A percentile compares a stretch with the other conserved stretches of the same genome.
These are phyloP conservation scores for Microtus oregoni DNA, from an alignment of 2,113 vertebrate genomes.

Conservation along the genomic window DNA sequence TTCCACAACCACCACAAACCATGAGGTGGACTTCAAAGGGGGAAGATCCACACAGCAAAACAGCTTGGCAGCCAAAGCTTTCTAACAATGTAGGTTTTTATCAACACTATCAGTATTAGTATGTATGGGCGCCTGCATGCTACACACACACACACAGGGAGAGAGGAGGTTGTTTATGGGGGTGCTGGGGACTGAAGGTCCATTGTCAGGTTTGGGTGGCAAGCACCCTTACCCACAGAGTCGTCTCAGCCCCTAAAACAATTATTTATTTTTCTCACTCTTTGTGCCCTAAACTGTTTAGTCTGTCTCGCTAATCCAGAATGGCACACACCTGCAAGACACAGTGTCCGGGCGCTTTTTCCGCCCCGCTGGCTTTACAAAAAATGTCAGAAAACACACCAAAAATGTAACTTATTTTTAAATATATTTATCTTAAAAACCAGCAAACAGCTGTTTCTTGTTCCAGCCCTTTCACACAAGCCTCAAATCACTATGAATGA, in stretches of 20 bases:
- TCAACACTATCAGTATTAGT: neutral
- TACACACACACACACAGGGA: too few species aligned
- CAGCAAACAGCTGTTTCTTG: constrained; percentile 23
- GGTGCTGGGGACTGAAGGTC: neutral
- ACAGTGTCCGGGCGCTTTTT: neutral
- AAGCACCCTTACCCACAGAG: neutral
- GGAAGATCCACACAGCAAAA: constrained; percentile 1
- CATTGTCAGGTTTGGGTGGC: neutral
- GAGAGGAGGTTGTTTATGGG: neutral
- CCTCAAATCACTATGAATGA: neutral
- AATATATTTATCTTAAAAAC: neutral
- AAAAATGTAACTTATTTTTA: neutral
- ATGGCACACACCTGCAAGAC: neutral
- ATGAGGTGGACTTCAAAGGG: neutral
- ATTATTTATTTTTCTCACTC: neutral
- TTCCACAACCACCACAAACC: neutral
- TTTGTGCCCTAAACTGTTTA: neutral
- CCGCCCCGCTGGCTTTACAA: neutral
- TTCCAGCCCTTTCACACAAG: neutral
- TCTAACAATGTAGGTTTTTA: neutral
- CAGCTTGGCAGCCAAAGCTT: neutral
- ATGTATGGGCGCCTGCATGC: neutral
- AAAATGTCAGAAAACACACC: neutral
- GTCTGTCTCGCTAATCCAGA: constrained; percentile 24
- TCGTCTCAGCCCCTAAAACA: neutral